phyloP scores from a whole-genome alignment of 2,113 vertebrate genomes.

The Phyllostomus discolor region DNA sequence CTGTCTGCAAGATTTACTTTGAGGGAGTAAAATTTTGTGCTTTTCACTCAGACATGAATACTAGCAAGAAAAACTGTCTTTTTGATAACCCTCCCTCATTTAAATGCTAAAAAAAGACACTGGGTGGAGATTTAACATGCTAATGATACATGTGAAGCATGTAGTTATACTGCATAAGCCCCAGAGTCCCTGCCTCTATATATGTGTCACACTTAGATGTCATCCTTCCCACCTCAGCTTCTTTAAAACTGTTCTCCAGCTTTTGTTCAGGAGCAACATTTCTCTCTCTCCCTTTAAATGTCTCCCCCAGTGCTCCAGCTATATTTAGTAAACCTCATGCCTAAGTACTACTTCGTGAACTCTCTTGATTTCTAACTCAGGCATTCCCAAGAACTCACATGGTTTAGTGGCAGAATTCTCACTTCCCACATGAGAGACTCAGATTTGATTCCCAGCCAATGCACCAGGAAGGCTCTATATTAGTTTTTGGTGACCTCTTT shows the following conservation, averaged over 20 bases:
- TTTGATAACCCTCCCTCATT: background rate
- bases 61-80: background rate
- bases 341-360: background rate
- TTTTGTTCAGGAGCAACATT: background rate
- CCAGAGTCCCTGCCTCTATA: no score
- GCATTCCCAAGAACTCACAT: background rate
- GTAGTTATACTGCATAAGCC: no score
- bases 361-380: background rate
- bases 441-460: background rate
- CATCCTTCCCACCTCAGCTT: background rate
- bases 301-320: background rate
- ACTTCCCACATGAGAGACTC: background rate
- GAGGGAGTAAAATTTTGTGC: no score
- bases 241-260: background rate
- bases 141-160: background rate
- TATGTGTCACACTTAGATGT: background rate
- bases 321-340: background rate
- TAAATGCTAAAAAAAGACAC: background rate
- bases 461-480: background rate
- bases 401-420: background rate
- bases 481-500: background rate
- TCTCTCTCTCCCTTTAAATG: background rate
- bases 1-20: no score
- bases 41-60: background rate
- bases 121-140: background rate